phyloP scores from a whole-genome alignment of 2,113 vertebrate species.

The Gobius niger region DNA sequence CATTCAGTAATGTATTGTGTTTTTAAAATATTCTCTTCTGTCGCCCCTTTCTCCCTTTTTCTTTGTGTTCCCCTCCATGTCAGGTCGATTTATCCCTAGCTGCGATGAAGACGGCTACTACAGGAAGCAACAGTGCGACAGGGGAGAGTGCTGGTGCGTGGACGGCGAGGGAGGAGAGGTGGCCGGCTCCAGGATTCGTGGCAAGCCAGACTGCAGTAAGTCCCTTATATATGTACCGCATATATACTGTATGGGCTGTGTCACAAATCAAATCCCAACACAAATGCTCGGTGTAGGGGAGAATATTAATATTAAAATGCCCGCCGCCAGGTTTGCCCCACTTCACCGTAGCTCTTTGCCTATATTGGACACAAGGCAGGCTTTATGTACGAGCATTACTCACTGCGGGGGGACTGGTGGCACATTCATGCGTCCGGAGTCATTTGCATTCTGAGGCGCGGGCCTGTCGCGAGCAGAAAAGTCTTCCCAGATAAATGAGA shows the following conservation, averaged over 20 bases:
- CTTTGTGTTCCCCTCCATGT: background rate
- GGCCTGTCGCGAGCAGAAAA: constrained; percentile 73
- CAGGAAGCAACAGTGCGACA: constrained; percentile 91
- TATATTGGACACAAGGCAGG: constrained; percentile 58
- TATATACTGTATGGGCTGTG: background rate
- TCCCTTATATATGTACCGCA: background rate
- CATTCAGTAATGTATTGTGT: too few relatives aligned
- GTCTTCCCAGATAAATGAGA: constrained; percentile 75
- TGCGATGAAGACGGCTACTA: constrained; percentile 96
- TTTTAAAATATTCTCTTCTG: too few relatives aligned
- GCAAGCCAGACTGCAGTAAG: constrained; percentile 92
- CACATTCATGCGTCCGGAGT: constrained; percentile 72
- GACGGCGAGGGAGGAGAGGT: constrained; percentile 90
- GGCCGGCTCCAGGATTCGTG: constrained; percentile 83
- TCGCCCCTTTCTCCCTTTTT: too few relatives aligned
- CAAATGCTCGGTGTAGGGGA: background rate
- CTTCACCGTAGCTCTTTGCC: constrained; percentile 20
- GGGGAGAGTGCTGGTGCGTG: constrained; percentile 93
- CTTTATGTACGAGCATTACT: constrained; percentile 70
- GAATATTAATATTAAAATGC: constrained; percentile 8
- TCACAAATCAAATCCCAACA: constrained; percentile 17
- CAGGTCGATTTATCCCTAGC: constrained; percentile 93
- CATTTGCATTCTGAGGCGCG: constrained; percentile 78
- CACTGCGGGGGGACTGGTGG: constrained; percentile 64
- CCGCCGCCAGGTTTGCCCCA: background rate